These are phyloP conservation scores for Misgurnus anguillicaudatus DNA, from an alignment of 2,113 vertebrate genomes.

Conservation along the genomic window DNA sequence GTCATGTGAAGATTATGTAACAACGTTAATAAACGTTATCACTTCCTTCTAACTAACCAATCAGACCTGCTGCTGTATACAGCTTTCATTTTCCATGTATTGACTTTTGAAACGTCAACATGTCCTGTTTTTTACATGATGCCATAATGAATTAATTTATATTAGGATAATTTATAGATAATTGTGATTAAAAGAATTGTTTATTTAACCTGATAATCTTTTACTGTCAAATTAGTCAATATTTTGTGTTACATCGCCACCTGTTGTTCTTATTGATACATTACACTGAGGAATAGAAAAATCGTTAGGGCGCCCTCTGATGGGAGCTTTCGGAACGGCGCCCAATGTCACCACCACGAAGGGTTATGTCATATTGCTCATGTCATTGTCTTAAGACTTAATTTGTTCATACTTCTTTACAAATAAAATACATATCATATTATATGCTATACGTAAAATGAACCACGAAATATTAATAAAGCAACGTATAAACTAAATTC, in stretches of 20 bases:
- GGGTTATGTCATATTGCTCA: constrained; percentile 24
- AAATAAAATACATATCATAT: neutral
- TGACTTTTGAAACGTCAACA: neutral
- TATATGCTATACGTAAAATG: neutral
- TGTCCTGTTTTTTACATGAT: neutral
- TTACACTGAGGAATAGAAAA: neutral
- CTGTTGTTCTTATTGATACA: constrained; percentile 10
- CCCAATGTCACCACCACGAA: constrained; percentile 15
- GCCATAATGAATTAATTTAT: neutral
- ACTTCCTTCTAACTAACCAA: constrained; percentile 20
- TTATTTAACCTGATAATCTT: neutral
- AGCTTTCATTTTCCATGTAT: neutral
- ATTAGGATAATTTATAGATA: too few species aligned
- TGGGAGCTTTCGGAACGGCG: constrained; percentile 5
- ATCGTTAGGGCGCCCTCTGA: constrained; percentile 14
- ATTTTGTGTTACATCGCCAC: neutral
- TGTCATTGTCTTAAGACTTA: neutral
- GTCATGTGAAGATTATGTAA: neutral
- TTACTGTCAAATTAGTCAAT: neutral
- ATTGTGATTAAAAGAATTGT: neutral
- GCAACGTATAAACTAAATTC: neutral
- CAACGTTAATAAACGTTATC: neutral
- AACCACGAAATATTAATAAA: neutral
- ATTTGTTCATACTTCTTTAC: neutral
- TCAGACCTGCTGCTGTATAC: neutral